These are phyloP conservation scores for Drosophila virilis DNA, from an alignment of 1,140 invertebrate species.

Conservation along the genomic window DNA sequence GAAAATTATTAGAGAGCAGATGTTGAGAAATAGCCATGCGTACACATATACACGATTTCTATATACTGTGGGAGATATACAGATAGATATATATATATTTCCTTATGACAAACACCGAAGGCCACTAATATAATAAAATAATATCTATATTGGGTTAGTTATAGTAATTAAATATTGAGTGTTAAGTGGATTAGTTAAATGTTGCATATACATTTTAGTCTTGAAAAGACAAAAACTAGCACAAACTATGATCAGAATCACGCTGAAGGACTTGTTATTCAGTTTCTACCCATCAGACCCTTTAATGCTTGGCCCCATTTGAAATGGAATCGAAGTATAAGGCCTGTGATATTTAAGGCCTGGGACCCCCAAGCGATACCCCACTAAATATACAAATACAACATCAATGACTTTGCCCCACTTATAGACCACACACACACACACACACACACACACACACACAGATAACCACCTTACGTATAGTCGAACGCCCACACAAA, in stretches of 20 bases:
- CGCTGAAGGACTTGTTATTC: too few species aligned
- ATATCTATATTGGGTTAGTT: background rate
- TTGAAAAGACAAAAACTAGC: too few species aligned
- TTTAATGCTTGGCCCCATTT: background rate
- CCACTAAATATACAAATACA: conserved; percentile 30
- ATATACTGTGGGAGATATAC: background rate
- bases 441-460: background rate
- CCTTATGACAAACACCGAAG: conserved; percentile 45
- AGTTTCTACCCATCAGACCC: background rate
- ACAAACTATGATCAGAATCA: too few species aligned
- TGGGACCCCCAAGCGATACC: conserved; percentile 1
- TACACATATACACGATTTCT: conserved; percentile 15
- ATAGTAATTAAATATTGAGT: background rate
- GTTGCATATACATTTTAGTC: too few species aligned
- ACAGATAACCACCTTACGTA: background rate
- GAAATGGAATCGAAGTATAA: too few species aligned
- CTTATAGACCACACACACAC: conserved; percentile 22
- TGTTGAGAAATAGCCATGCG: conserved; percentile 27
- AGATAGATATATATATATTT: background rate
- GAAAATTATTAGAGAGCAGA: conserved; percentile 62
- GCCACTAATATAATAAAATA: conserved; percentile 17
- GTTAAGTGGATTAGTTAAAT: background rate
- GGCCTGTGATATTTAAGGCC: conserved; percentile 4
- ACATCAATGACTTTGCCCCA: conserved; percentile 72
- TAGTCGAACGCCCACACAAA: conserved; percentile 36